Evolutionary conservation across 2,113 vertebrate species (phyloP).

Genomic region (Paradisaea rubra): DNA sequence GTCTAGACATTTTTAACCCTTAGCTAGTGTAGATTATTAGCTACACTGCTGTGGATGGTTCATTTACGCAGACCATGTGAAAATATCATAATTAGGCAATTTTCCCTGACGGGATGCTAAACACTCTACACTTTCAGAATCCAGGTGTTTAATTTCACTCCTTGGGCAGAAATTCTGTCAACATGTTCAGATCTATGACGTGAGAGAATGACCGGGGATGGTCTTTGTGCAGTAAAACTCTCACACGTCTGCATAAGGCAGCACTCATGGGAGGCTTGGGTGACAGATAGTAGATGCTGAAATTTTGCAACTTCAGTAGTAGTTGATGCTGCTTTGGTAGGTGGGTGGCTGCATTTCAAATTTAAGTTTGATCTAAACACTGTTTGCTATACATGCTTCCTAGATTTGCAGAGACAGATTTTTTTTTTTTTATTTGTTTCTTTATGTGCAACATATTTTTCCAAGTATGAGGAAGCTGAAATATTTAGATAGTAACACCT

Average conservation of each 20-base stretch:
- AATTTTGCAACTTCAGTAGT: background rate
- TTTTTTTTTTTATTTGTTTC: background rate
- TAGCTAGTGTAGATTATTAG: background rate
- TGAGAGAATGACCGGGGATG: background rate
- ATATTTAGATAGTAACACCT: background rate
- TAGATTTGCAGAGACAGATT: background rate
- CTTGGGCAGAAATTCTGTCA: background rate
- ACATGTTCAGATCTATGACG: background rate
- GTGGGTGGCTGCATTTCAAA: background rate
- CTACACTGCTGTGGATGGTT: background rate
- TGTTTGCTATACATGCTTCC: background rate
- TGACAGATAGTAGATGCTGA: background rate
- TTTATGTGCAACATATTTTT: background rate
- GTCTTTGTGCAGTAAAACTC: background rate
- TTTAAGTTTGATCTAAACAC: background rate
- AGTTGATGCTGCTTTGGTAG: background rate
- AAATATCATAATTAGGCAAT: background rate
- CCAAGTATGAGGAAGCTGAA: background rate
- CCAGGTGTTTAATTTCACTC: background rate
- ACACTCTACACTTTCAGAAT: background rate
- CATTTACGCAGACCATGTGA: background rate
- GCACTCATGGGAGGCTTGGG: background rate
- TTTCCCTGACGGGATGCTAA: background rate
- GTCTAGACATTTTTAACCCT: background rate
- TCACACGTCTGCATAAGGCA: background rate